A percentile compares a stretch with the other conserved stretches of the same genome.
Conservation (phyloP, 1,140 invertebrate genomes). For the Acromyrmex heyeri region DNA sequence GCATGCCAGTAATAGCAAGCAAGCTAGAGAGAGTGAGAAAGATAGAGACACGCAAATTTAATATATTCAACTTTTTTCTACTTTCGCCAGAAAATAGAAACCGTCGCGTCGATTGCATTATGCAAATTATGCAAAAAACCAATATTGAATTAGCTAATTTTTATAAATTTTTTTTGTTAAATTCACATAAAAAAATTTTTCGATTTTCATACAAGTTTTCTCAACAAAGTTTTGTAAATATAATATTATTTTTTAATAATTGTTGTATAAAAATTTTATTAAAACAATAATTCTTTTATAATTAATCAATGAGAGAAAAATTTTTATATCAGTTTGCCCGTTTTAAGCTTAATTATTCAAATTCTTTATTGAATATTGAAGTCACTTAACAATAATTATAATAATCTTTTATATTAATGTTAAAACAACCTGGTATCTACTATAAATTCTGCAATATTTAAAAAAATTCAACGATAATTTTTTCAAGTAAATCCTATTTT, state of each 20-base stretch:
- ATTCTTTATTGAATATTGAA: background rate
- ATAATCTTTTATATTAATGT: background rate
- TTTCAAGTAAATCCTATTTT: slow-evolving; percentile 29
- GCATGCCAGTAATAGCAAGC: slow-evolving; percentile 86
- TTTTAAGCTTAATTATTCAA: background rate
- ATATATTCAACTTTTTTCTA: slow-evolving; percentile 47
- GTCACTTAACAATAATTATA: background rate
- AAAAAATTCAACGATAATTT: background rate
- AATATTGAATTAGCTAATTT: slow-evolving; percentile 26
- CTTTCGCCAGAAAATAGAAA: slow-evolving; percentile 49
- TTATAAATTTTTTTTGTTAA: background rate
- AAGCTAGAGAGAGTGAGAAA: slow-evolving; percentile 81
- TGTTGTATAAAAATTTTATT: background rate
- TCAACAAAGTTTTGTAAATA: background rate
- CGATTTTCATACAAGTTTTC: background rate
- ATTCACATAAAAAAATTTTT: background rate
- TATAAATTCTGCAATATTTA: background rate
- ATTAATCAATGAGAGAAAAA: background rate
- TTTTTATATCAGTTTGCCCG: background rate
- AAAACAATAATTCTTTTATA: background rate
- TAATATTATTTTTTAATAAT: background rate
- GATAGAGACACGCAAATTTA: slow-evolving; percentile 53
- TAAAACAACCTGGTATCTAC: background rate
- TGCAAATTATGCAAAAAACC: background rate
- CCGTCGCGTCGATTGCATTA: background rate